A percentile compares a stretch with the other conserved stretches of the same genome.
These are phyloP conservation scores for Ardeotis arabs DNA, from an alignment of 2,113 vertebrate genomes.

Conservation along the genomic window DNA sequence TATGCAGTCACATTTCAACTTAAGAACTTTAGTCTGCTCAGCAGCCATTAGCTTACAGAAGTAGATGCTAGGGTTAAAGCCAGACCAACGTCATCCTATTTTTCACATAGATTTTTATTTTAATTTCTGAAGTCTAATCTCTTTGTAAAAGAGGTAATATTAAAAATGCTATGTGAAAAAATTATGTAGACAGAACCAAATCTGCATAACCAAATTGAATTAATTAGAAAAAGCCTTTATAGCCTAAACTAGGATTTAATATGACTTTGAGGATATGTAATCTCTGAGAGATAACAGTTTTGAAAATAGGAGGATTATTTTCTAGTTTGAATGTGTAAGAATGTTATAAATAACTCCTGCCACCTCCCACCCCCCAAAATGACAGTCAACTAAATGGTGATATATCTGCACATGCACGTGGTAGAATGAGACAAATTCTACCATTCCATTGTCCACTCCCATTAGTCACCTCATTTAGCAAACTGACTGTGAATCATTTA, in stretches of 20 bases:
- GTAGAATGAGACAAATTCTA: slow-evolving; percentile 36
- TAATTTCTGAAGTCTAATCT: slow-evolving; percentile 25
- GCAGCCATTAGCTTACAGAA: slow-evolving; percentile 19
- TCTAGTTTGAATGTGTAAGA: slow-evolving; percentile 58
- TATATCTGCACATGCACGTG: slow-evolving; percentile 6
- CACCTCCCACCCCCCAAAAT: slow-evolving; percentile 4
- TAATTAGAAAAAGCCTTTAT: slow-evolving; percentile 71
- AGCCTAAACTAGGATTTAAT: slow-evolving; percentile 49
- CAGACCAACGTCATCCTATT: not conserved
- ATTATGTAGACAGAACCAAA: slow-evolving; percentile 52
- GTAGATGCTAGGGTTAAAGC: slow-evolving; percentile 12
- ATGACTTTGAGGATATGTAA: slow-evolving; percentile 65
- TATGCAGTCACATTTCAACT: slow-evolving; percentile 48
- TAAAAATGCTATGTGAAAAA: slow-evolving; percentile 31
- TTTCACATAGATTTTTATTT: slow-evolving; percentile 16
- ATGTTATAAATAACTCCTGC: slow-evolving; percentile 60
- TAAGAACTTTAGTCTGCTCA: slow-evolving; percentile 22
- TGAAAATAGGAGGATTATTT: slow-evolving; percentile 67
- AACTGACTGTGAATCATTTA: slow-evolving; percentile 40
- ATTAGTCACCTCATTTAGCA: slow-evolving; percentile 66
- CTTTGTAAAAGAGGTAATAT: slow-evolving; percentile 9
- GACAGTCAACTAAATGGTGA: slow-evolving; percentile 26
- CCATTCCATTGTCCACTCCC: not conserved
- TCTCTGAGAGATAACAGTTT: slow-evolving; percentile 67
- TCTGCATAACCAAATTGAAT: slow-evolving; percentile 74